phyloP scores from a whole-genome alignment of 1,140 invertebrate genomes.

The Micrasema minimum region DNA sequence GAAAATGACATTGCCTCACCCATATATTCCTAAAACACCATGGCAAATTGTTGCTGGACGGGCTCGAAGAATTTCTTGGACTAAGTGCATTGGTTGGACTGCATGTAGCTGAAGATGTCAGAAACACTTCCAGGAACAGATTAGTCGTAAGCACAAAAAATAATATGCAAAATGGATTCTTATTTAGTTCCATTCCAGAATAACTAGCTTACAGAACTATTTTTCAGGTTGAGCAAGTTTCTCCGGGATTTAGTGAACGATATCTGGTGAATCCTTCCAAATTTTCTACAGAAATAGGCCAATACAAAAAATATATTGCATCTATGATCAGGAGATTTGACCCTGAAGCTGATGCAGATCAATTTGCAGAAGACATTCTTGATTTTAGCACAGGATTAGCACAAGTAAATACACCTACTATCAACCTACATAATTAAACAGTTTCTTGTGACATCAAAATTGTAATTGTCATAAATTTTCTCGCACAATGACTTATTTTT shows the following conservation, averaged over 20 bases:
- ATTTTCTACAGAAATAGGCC: slow-evolving; percentile 70
- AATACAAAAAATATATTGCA: slow-evolving; percentile 71
- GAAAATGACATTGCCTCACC: neutral
- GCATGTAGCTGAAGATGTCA: slow-evolving; percentile 73
- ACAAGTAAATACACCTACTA: slow-evolving; percentile 61
- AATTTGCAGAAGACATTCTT: slow-evolving; percentile 76
- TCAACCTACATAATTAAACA: no score
- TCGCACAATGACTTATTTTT: slow-evolving; percentile 33
- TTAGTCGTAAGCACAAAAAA: slow-evolving; percentile 70
- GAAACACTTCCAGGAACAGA: slow-evolving; percentile 71
- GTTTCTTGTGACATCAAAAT: no score
- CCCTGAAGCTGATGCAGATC: slow-evolving; percentile 60
- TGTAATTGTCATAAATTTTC: no score
- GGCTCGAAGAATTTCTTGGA: slow-evolving; percentile 67
- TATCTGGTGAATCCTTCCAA: slow-evolving; percentile 71
- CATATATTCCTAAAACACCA: slow-evolving; percentile 11
- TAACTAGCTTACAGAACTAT: no score
- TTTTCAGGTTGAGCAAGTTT: slow-evolving; percentile 73
- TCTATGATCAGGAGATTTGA: slow-evolving; percentile 69
- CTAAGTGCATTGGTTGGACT: slow-evolving; percentile 72
- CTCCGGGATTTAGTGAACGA: slow-evolving; percentile 73
- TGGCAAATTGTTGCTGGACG: slow-evolving; percentile 66
- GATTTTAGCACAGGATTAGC: slow-evolving; percentile 76
- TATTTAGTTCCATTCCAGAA: no score
- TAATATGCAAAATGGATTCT: no score